phyloP scores from a whole-genome alignment of 2,113 vertebrate species.

The Motacilla alba region DNA sequence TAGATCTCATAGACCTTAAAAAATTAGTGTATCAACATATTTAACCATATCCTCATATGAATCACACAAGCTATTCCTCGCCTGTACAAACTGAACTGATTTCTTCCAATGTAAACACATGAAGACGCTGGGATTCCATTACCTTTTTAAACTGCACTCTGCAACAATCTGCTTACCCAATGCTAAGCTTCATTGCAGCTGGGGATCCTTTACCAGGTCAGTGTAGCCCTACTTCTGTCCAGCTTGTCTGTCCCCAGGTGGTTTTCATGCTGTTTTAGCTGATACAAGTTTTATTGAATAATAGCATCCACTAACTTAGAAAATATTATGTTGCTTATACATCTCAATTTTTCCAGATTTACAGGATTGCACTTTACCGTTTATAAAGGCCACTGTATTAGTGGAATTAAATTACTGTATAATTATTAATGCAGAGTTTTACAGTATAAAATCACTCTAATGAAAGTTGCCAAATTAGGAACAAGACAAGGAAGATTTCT shows the following conservation, averaged over 20 bases:
- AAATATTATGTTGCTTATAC: not conserved
- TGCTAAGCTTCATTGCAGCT: not conserved
- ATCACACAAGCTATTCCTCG: not conserved
- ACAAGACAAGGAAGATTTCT: not conserved
- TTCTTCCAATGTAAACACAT: fast-evolving
- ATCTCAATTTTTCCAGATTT: not conserved
- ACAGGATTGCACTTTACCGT: not conserved
- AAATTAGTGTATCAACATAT: not conserved
- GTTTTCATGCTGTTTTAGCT: not conserved
- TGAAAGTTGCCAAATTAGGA: not conserved
- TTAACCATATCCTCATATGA: not conserved
- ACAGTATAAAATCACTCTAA: not conserved
- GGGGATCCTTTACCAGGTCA: not conserved
- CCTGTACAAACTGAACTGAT: not conserved
- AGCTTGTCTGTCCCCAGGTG: not conserved
- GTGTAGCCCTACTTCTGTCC: not conserved
- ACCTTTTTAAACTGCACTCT: not conserved
- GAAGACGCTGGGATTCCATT: not conserved
- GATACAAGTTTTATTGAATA: not conserved
- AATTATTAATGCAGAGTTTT: not conserved
- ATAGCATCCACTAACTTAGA: not conserved
- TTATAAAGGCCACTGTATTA: not conserved
- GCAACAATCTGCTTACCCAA: not conserved
- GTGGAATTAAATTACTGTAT: not conserved
- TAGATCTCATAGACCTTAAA: not conserved